Base-by-base conservation (phyloP, 2,888 invertebrate genomes). In the Yponomeuta malinellus region DNA sequence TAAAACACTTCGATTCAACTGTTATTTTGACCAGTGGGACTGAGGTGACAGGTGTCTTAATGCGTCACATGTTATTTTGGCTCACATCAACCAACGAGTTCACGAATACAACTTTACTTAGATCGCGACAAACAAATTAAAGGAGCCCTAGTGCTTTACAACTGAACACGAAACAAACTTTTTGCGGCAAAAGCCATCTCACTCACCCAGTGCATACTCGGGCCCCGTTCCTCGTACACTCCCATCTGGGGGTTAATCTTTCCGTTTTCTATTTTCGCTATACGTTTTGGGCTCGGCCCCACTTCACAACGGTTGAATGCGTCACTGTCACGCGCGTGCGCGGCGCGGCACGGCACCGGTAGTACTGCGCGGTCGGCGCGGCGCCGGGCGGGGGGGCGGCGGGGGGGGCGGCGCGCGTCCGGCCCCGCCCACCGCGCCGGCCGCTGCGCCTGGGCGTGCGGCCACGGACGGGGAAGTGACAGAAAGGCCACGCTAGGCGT, bases 131-230 rank as follows among this genome's bases (percentile, higher is more conserved):
- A 43, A 43, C 43, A 8, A 43, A 43, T 43, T 5, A 43, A 43
- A 43, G 8, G 1, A 43, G 8, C 43, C 43, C 43, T 43, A 43
- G 8, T 8, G 43, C 43, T 43, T 43, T 4, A 43, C 43, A 43
- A 43, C 6, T 8, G 43, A 43, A 43, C 43, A 43, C 43, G 43
- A 43, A 43, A 8, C 43, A 43, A 43, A 43, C 52, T 59, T 15
- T 59, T 15, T 15, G 52, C 15, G 52, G 33, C n/a, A 65, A 64
- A 70, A 15, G 71, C 71, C 68, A 10, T 31, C 31, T 29, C 10
- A 87, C 95, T 95, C 93, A 96, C 96, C 96, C 96, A 97, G 95
- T 96, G 96, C 96, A 97, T 95, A 94, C 95, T 96, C 95, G 95
- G 95, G 94, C 95, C 95, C 93, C 94, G 94, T 93, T 96, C 96